A percentile compares a stretch with the other conserved stretches of the same genome.
Conservation (phyloP, 2,113 vertebrate genomes). For the Phalacrocorax pelagicus region DNA sequence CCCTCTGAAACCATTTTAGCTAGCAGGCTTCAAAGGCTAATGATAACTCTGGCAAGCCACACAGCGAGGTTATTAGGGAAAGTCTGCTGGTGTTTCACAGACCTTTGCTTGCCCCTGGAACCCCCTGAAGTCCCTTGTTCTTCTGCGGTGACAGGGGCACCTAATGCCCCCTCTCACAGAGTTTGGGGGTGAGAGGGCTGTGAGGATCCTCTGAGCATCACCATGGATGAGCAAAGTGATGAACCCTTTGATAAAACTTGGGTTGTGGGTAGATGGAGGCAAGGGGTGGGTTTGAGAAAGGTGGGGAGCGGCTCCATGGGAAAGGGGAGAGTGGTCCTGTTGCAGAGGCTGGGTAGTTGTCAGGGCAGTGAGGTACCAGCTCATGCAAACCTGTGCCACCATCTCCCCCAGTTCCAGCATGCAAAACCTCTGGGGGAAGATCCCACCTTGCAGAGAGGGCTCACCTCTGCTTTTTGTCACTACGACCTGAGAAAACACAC, state of each 20-base stretch:
- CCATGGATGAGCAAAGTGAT: neutral
- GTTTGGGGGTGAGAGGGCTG: neutral
- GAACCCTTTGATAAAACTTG: neutral
- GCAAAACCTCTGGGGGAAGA: neutral
- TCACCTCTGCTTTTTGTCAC: neutral
- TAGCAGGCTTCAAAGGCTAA: neutral
- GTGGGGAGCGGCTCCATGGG: neutral
- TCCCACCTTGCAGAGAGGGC: neutral
- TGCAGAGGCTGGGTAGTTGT: neutral
- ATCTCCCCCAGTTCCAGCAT: neutral
- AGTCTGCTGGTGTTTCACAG: neutral
- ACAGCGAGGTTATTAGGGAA: neutral
- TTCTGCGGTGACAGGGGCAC: neutral
- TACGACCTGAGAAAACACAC: neutral
- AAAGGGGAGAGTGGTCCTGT: neutral
- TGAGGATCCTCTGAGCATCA: neutral
- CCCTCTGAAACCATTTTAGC: neutral
- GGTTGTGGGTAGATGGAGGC: neutral
- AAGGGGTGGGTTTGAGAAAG: neutral
- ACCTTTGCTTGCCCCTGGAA: neutral
- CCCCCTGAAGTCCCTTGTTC: neutral
- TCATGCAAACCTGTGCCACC: neutral
- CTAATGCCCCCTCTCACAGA: fast-evolving
- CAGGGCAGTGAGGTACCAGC: neutral
- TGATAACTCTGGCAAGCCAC: neutral